These are phyloP conservation scores for Zaprionus lineosus DNA, from an alignment of 2,888 invertebrate species.

Conservation along the genomic window DNA sequence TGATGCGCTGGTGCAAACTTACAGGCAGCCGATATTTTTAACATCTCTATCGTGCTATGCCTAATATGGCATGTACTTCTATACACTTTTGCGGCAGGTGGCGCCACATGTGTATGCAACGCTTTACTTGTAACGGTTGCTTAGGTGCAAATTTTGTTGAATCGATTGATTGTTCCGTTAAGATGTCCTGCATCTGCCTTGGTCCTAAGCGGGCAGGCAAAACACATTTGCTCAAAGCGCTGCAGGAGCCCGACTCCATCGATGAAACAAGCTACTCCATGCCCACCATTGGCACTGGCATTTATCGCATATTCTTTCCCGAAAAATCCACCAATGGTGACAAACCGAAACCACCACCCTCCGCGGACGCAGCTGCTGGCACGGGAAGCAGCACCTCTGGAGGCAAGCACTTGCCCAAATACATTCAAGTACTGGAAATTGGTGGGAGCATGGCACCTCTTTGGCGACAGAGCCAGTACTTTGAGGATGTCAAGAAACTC, in stretches of 20 bases:
- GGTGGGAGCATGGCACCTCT: constrained; percentile 92
- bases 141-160: constrained; percentile 34
- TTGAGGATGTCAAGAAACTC: constrained; percentile 86
- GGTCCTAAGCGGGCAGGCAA: constrained; percentile 92
- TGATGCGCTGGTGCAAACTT: too few relatives aligned
- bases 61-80: too few relatives aligned
- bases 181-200: constrained; percentile 86
- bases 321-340: constrained; percentile 64
- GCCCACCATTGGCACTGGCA: constrained; percentile 91
- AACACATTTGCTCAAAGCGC: constrained; percentile 89
- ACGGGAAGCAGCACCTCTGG: too few relatives aligned
- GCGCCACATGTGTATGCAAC: constrained; percentile 10
- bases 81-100: constrained; percentile 24
- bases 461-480: constrained; percentile 88
- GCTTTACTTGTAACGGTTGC: constrained; percentile 25
- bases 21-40: too few relatives aligned
- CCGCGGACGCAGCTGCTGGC: constrained; percentile 24
- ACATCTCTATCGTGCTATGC: too few relatives aligned
- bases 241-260: constrained; percentile 88
- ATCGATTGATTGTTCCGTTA: constrained; percentile 37
- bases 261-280: constrained; percentile 91
- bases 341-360: constrained; percentile 39
- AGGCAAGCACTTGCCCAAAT: constrained; percentile 82
- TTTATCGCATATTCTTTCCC: constrained; percentile 86
- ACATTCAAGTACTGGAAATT: constrained; percentile 87